A percentile compares a stretch with the other conserved stretches of the same genome.
These are phyloP conservation scores for Apotomis capreana DNA, from an alignment of 2,888 invertebrate species.

Conservation along the genomic window DNA sequence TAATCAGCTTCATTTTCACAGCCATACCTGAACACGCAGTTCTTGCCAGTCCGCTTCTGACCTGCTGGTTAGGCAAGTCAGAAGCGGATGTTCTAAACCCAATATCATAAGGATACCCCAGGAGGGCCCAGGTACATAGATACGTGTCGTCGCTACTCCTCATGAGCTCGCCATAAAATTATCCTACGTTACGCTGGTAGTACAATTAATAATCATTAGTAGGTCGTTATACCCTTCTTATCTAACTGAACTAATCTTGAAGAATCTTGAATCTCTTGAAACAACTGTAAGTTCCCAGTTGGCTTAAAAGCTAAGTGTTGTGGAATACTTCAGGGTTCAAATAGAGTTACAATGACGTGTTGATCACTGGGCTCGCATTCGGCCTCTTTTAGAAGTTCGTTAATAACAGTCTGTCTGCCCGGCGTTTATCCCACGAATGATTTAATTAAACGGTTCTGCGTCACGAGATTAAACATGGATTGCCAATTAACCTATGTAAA, in stretches of 20 bases:
- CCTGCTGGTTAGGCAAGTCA: too few species aligned
- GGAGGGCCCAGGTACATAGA: too few species aligned
- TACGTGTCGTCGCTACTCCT: too few species aligned
- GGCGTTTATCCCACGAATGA: conserved; percentile 31
- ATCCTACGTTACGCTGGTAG: too few species aligned
- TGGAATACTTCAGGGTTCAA: conserved; percentile 9
- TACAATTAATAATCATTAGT: too few species aligned
- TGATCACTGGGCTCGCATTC: conserved; percentile 21
- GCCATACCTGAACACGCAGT: too few species aligned
- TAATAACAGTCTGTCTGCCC: conserved; percentile 34
- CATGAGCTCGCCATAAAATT: too few species aligned
- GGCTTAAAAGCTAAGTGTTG: neutral
- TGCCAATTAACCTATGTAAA: conserved; percentile 68
- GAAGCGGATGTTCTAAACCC: too few species aligned
- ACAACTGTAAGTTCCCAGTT: neutral
- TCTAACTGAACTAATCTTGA: neutral
- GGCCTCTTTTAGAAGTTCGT: conserved; percentile 33
- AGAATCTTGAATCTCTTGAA: neutral
- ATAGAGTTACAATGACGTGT: conserved; percentile 17
- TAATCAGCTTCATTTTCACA: too few species aligned
- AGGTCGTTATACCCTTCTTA: neutral
- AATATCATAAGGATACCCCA: too few species aligned
- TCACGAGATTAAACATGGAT: conserved; percentile 52
- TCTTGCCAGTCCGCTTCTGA: too few species aligned
- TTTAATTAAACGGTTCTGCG: conserved; percentile 51